Base-by-base conservation (phyloP, 2,888 invertebrate genomes). In the Ferrisia virgata region DNA sequence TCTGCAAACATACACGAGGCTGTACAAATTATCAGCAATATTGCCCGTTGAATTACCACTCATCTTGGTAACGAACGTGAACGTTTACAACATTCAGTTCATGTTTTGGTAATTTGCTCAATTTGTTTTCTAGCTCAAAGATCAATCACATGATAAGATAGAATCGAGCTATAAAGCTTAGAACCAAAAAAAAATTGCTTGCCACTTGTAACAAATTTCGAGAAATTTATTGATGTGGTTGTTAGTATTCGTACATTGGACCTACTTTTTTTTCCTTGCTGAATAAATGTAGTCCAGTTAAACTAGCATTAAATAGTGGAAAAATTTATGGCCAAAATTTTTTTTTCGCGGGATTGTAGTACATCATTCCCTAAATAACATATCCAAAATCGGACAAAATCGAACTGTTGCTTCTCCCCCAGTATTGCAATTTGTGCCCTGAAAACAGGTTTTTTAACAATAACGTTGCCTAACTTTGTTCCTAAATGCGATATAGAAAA, bases 91-190 rank as follows among this genome's bases (percentile, higher is more conserved):
- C 15, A 64, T 64, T n/a, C 28, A 25, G 13, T 28, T 15, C 64
- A 64, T 64, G 64, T 64, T 22, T 0, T 22, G n/a, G 64, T 64
- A 28, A 64, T 64, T 64, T 64, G 28, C 28, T 28, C 64, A 64
- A 64, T 64, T 28, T 64, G 28, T 64, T 64, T 64, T 64, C 64
- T 64, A 64, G 64, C 28, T 64, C 64, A 64, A 64, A 64, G 64
- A 64, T 64, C 28, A 28, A 64, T 53, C 53, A 53, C 53, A 22
- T 28, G 64, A 25, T 64, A 64, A 64, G 64, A 64, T 64, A 15
- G 2, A 28, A 64, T 64, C 25, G 28, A 64, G 64, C 15, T 22
- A 53, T n/a, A n/a, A n/a, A n/a, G n/a, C n/a, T n/a, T n/a, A n/a
- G n/a, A n/a, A 53, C 5, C 6, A 22, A 22, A 53, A 53, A 53